Conservation (phyloP, 2,113 vertebrate species). For the Elgaria multicarinata region DNA sequence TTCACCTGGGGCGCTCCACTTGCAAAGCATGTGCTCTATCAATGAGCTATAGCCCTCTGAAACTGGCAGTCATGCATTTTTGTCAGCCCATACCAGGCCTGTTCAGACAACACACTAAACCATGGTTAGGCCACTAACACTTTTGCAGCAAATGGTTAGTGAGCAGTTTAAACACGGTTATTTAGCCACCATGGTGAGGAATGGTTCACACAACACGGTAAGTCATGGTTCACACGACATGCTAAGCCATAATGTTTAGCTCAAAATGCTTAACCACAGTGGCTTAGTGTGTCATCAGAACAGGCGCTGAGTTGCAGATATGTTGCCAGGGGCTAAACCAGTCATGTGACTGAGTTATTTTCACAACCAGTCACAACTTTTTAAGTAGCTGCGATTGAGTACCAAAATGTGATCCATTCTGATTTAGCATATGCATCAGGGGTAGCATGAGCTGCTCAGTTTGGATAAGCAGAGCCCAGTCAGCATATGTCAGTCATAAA, state of each 20-base stretch:
- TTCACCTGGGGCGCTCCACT: background rate
- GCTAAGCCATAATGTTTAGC: too few species aligned
- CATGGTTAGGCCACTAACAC: too few species aligned
- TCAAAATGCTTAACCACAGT: too few species aligned
- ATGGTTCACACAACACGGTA: too few species aligned
- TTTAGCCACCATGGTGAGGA: too few species aligned
- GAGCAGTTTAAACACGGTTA: too few species aligned
- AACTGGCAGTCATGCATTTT: background rate
- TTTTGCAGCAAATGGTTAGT: too few species aligned
- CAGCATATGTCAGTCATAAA: background rate
- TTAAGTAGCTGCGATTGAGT: background rate
- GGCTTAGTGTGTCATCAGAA: too few species aligned
- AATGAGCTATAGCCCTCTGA: background rate
- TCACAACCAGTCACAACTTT: background rate
- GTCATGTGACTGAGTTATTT: background rate
- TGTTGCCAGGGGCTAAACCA: background rate
- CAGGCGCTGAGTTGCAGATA: background rate
- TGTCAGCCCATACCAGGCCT: background rate
- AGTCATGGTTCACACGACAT: too few species aligned
- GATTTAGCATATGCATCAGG: background rate
- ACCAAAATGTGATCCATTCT: background rate
- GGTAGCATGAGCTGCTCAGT: background rate
- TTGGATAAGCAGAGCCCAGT: background rate
- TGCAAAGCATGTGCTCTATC: background rate
- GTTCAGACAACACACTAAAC: too few species aligned